These are phyloP conservation scores for Drosophila athabasca DNA, from an alignment of 1,140 invertebrate genomes.

Conservation along the genomic window DNA sequence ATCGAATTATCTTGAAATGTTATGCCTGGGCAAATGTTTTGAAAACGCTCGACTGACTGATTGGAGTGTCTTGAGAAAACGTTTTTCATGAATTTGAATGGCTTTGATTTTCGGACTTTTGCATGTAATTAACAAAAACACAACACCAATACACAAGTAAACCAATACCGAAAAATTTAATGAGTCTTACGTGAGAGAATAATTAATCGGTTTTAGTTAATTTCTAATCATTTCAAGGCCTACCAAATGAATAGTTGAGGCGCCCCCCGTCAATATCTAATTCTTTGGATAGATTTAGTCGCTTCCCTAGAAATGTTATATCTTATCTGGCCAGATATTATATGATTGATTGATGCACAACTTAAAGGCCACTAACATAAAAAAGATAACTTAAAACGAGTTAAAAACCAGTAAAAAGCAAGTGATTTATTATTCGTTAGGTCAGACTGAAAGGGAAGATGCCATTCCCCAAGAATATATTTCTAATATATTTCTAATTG, in stretches of 20 bases:
- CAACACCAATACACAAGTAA: not conserved
- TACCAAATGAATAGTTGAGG: conserved; percentile 2
- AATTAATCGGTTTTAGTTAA: conserved; percentile 33
- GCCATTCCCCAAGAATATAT: too few relatives aligned
- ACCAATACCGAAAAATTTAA: not conserved
- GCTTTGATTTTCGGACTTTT: conserved; percentile 9
- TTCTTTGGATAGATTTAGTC: too few relatives aligned
- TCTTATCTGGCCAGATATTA: too few relatives aligned
- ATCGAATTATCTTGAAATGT: conserved; percentile 63
- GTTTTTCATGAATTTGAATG: conserved; percentile 22
- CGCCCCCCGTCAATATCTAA: too few relatives aligned
- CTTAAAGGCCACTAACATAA: too few relatives aligned
- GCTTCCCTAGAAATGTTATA: too few relatives aligned
- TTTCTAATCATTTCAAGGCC: conserved; percentile 24
- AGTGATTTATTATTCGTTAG: too few relatives aligned
- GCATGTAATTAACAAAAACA: conserved; percentile 35
- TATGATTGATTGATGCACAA: too few relatives aligned
- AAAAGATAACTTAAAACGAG: too few relatives aligned
- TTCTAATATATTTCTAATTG: too few relatives aligned
- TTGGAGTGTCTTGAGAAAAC: conserved; percentile 29
- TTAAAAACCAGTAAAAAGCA: too few relatives aligned
- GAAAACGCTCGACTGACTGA: conserved; percentile 41
- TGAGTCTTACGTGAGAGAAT: conserved; percentile 13
- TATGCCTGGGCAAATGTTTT: conserved; percentile 60
- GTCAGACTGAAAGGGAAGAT: too few relatives aligned